Evolutionary conservation across 2,888 invertebrate genomes (phyloP), one percentile per base, ranked within the genome.

Genomic region (Orthosia gothica): DNA sequence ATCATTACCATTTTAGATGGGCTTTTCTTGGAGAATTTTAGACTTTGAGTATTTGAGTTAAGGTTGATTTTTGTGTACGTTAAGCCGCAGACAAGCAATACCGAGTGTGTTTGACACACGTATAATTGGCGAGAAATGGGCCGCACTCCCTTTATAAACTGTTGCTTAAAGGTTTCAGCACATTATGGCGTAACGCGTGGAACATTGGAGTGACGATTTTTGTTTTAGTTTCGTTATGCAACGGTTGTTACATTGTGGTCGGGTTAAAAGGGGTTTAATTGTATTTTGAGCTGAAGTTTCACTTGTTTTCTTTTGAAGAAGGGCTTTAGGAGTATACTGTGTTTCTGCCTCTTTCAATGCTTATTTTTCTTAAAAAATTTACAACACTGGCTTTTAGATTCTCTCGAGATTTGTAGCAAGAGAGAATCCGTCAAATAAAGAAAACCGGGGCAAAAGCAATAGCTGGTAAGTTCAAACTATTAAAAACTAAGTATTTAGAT

Each of bases 61-160:
- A 83, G 82, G 92, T 82, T 66, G 71, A 40, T 75, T 82, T 81
- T 82, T 13, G 65, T 57, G 57, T 82, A 76, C 5, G 4, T 87
- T 13, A 55, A 57, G 79, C 59, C 57, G 74, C 62, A 82, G 58
- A 72, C 80, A 57, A 79, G 71, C 72, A 78, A 90, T 88, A 84
- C 89, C 91, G 92, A 91, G 91, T 94, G 94, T 93, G 89, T 94
- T 92, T 95, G 95, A 94, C 94, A 93, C 91, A 89, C 91, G 93
- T 93, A 94, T 95, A 95, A 96, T 95, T 96, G 95, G 93, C 93
- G 94, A 92, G 94, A 94, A 95, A 95, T 94, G 95, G 94, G 92
- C 92, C 92, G 82, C 87, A 82, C 87, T 87, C 91, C 92, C 91
- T 89, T 88, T 91, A 91, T 91, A 91, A 92, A 94, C 94, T 94